Percentiles rank a stretch among this genome's conserved stretches.
phyloP scores from a whole-genome alignment of 1,140 invertebrate genomes.

The Macrocentrus cingulum region DNA sequence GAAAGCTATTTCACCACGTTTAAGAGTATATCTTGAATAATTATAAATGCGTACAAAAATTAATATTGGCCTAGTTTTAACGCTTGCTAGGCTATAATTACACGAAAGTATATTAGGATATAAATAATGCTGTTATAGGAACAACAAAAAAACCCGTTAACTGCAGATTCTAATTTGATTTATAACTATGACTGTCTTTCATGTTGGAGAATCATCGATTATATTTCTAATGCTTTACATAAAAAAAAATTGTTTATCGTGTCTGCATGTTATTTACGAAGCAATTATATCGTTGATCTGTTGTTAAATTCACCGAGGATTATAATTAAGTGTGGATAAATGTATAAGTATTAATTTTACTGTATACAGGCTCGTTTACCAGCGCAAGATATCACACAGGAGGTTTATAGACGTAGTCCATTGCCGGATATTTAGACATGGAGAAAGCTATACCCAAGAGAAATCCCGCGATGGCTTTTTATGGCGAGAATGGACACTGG shows the following conservation, averaged over 20 bases:
- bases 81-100: not conserved
- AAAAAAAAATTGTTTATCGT: not conserved
- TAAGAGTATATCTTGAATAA: no score
- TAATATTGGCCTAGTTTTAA: slow-evolving; percentile 5
- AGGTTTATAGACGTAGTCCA: not conserved
- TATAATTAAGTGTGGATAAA: not conserved
- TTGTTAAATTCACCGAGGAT: not conserved
- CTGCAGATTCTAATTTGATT: not conserved
- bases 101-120: not conserved
- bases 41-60: no score
- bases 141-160: not conserved
- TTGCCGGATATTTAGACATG: not conserved
- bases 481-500: slow-evolving; percentile 4
- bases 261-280: slow-evolving; percentile 2
- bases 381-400: no score
- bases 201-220: slow-evolving; percentile 3
- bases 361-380: no score
- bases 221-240: not conserved
- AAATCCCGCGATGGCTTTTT: not conserved
- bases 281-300: slow-evolving; percentile 8
- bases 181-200: slow-evolving; percentile 9
- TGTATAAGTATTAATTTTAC: no score
- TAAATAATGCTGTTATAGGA: not conserved
- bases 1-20: no score
- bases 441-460: slow-evolving; percentile 4